Conservation (phyloP, 2,888 invertebrate genomes). For the Andrena bicolor region DNA sequence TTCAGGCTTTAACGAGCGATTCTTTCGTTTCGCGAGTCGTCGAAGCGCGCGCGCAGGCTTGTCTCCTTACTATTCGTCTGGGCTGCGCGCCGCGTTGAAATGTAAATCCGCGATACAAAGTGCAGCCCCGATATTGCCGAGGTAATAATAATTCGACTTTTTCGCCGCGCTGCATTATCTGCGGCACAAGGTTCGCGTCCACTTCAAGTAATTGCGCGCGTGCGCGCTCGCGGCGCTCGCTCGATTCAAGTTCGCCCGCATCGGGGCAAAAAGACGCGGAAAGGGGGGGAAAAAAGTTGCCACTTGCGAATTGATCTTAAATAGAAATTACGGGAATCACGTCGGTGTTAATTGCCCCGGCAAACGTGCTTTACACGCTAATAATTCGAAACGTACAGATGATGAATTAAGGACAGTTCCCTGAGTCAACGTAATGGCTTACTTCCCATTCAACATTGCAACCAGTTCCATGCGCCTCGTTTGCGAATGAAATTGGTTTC, state of each 20-base stretch:
- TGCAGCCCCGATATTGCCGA: not conserved
- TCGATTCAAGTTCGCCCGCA: constrained; percentile 42
- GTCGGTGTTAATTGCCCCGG: constrained; percentile 56
- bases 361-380: constrained; percentile 30
- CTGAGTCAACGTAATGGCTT: constrained; percentile 68
- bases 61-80: no score
- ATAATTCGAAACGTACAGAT: constrained; percentile 59
- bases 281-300: constrained; percentile 6
- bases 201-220: constrained; percentile 57
- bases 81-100: not conserved
- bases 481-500: constrained; percentile 54
- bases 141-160: constrained; percentile 30
- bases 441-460: constrained; percentile 68
- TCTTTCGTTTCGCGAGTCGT: no score
- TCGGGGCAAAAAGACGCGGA: not conserved
- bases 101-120: constrained; percentile 31
- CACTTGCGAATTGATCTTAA: not conserved
- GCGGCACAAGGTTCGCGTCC: constrained; percentile 47
- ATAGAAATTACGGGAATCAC: constrained; percentile 10
- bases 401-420: constrained; percentile 70
- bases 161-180: constrained; percentile 47
- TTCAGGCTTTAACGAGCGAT: not conserved
- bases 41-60: no score
- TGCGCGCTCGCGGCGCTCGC: constrained; percentile 47
- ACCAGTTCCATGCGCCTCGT: constrained; percentile 53